phyloP scores from a whole-genome alignment of 2,888 invertebrate species.

The Spilosoma lubricipeda region DNA sequence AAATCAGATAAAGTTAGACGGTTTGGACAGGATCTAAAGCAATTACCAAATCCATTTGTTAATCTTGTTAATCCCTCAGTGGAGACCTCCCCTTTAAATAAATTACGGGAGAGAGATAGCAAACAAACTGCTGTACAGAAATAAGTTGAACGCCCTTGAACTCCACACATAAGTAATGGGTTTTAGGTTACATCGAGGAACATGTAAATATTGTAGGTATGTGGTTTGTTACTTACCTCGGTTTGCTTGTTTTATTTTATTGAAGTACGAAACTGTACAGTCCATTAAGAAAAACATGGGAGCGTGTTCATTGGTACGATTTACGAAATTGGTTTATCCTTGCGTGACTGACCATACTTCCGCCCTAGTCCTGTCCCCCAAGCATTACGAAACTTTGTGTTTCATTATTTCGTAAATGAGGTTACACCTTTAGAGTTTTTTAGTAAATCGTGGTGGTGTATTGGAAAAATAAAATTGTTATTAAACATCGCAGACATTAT shows the following conservation, averaged over 20 bases:
- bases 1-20: constrained; percentile 28
- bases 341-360: constrained; percentile 60
- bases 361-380: constrained; percentile 39
- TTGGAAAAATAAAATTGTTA: neutral
- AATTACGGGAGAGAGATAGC: constrained; percentile 55
- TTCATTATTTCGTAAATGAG: constrained; percentile 27
- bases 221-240: neutral
- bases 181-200: constrained; percentile 28
- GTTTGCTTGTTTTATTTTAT: constrained; percentile 14
- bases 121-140: constrained; percentile 43
- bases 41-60: constrained; percentile 41
- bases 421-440: neutral
- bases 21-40: constrained; percentile 36
- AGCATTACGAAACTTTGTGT: constrained; percentile 28
- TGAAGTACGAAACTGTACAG: constrained; percentile 29
- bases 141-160: constrained; percentile 56
- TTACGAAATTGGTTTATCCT: constrained; percentile 49
- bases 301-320: constrained; percentile 28
- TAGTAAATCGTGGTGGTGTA: neutral
- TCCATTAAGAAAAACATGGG: constrained; percentile 42
- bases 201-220: constrained; percentile 26
- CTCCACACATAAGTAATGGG: constrained; percentile 23
- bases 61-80: constrained; percentile 51
- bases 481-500: neutral
- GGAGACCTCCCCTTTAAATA: constrained; percentile 55